phyloP scores from a whole-genome alignment of 2,797 vertebrate species.

The Thripadectes ignobilis region DNA sequence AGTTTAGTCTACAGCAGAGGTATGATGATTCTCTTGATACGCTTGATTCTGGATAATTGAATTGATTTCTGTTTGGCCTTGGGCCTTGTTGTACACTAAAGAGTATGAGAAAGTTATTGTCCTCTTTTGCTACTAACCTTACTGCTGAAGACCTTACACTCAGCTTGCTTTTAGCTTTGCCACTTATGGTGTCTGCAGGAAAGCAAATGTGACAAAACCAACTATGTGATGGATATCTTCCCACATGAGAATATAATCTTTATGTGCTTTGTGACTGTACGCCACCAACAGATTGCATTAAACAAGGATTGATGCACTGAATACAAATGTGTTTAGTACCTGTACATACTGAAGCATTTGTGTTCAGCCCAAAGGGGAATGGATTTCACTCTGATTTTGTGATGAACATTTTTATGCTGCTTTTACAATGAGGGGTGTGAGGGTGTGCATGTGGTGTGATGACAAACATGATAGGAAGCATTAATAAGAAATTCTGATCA shows the following conservation, averaged over 20 bases:
- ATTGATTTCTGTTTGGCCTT: slow-evolving; percentile 21
- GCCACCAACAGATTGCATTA: slow-evolving; percentile 48
- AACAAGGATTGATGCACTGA: not conserved
- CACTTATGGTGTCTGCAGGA: slow-evolving; percentile 40
- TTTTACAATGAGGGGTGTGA: not conserved
- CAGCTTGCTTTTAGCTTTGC: slow-evolving; percentile 25
- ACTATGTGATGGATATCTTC: slow-evolving; percentile 43
- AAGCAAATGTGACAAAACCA: slow-evolving; percentile 36
- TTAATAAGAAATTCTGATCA: not conserved
- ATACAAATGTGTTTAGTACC: slow-evolving; percentile 44
- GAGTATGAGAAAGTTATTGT: not conserved
- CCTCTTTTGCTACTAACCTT: not conserved
- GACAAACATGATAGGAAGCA: not conserved
- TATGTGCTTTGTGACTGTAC: slow-evolving; percentile 11
- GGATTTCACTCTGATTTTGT: slow-evolving; percentile 1
- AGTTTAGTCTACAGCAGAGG: not conserved
- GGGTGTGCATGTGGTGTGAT: not conserved
- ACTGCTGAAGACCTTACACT: slow-evolving; percentile 10
- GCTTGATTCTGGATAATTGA: not conserved
- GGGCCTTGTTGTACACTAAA: not conserved
- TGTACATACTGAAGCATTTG: not conserved
- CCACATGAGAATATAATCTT: slow-evolving; percentile 46
- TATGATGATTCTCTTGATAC: not conserved
- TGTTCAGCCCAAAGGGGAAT: not conserved
- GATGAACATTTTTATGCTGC: not conserved